These are phyloP conservation scores for Dryadula phaetusa DNA, from an alignment of 2,888 invertebrate species.

Conservation along the genomic window DNA sequence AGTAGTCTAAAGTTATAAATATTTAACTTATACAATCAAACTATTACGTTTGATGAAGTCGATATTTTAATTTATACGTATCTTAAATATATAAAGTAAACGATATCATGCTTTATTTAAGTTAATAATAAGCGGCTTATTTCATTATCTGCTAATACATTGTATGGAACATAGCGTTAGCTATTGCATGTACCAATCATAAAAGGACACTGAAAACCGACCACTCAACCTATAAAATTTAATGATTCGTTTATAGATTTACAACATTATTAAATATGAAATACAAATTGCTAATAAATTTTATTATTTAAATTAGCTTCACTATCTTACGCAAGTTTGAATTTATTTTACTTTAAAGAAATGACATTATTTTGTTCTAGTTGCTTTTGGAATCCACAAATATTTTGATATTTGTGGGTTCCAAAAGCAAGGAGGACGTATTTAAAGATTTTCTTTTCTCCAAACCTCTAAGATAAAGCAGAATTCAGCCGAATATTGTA, in stretches of 20 bases:
- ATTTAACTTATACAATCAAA: no score
- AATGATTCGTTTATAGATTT: slow-evolving; percentile 3
- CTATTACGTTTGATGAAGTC: no score
- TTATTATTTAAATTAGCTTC: not conserved
- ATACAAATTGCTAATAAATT: not conserved
- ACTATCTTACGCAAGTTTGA: no score
- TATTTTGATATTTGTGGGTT: no score
- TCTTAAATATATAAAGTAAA: not conserved
- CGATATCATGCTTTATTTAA: not conserved
- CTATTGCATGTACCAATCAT: not conserved
- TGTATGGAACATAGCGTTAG: not conserved
- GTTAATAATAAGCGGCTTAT: not conserved
- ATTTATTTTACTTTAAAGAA: no score
- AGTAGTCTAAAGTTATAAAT: no score
- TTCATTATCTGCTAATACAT: not conserved
- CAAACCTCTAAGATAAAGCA: not conserved
- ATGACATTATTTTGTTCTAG: no score
- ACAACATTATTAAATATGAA: not conserved
- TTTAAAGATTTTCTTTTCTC: not conserved
- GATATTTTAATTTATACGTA: no score
- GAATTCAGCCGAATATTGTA: no score
- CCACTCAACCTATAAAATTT: slow-evolving; percentile 16
- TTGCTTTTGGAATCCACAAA: no score
- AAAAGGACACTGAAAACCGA: not conserved
- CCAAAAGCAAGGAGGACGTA: no score